Evolutionary conservation across 1,140 invertebrate genomes (phyloP).

Genomic region (Halictus rubicundus): DNA sequence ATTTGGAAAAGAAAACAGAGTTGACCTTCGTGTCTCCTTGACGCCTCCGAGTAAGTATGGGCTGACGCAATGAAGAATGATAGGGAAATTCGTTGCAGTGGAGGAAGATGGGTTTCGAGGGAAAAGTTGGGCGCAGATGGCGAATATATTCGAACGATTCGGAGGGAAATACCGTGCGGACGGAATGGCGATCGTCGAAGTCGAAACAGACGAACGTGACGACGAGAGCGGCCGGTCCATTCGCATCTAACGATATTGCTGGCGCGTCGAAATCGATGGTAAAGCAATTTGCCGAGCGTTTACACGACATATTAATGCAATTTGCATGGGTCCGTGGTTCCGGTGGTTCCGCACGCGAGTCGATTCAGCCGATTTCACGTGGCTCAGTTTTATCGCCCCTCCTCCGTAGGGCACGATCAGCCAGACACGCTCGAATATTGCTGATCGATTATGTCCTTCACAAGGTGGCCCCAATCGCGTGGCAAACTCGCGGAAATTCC

Average conservation of each 20-base stretch:
- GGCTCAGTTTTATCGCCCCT: conserved; percentile 51
- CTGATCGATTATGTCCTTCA: conserved; percentile 30
- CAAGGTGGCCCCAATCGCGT: neutral
- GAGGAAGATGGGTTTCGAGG: too few relatives aligned
- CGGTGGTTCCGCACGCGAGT: conserved; percentile 37
- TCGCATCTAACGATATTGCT: conserved; percentile 50
- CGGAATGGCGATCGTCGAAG: neutral
- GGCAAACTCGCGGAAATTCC: conserved; percentile 5
- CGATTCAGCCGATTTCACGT: conserved; percentile 56
- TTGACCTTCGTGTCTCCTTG: too few relatives aligned
- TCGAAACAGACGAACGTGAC: conserved; percentile 6
- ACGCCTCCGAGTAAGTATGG: too few relatives aligned
- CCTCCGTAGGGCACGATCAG: too few relatives aligned
- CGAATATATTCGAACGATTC: too few relatives aligned
- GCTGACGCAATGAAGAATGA: too few relatives aligned
- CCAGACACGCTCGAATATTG: neutral
- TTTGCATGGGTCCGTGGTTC: conserved; percentile 65
- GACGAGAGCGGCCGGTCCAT: conserved; percentile 39
- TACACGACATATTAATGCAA: conserved; percentile 71
- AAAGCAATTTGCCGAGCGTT: conserved; percentile 70
- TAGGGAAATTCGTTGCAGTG: too few relatives aligned
- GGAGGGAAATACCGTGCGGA: too few relatives aligned
- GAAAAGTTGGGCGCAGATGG: too few relatives aligned
- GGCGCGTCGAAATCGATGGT: conserved; percentile 67
- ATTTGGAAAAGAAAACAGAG: too few relatives aligned